Base-by-base conservation (phyloP, 2,888 invertebrate genomes). In the Noctua janthina region DNA sequence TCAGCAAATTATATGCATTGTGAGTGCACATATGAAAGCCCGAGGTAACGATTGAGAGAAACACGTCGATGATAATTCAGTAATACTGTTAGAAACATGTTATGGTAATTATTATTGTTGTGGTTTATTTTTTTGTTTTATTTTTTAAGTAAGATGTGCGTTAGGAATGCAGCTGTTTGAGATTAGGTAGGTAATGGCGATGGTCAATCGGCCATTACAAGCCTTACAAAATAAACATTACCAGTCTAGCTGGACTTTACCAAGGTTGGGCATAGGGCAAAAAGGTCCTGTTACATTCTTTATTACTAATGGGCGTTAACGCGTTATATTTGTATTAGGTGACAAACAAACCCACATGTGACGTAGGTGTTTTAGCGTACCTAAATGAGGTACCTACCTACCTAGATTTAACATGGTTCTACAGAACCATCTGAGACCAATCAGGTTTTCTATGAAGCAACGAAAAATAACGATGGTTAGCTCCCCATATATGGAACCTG, bases 331-430 rank as follows among this genome's bases (percentile, higher is more conserved):
- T 64, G 51, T 8, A 51, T 64, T 4, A 51, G 39, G 39, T 11
- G 2, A 74, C 23, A 56, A 75, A 64, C 20, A 76, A 76, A 76
- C 20, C 15, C 11, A 62, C 49, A 39, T 29, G 15, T n/a, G 15
- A 43, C 29, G 4, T 51, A 15, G 7, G 17, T 46, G 56, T 35
- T 49, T 35, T 17, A 59, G 15, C 35, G 35, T 35, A 59, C 39
- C 39, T 39, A 39, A 39, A 39, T 39, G 15, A 3, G 23, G 43
- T 17, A 51, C 20, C 43, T 2, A 29, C 5, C 39, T 51, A 39
- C 71, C 51, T 54, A 49, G 23, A 51, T 39, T 59, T 51, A 51
- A 74, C 17, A 3, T 11, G 23, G 20, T n/a, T 13, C 43, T 69
- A 8, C 11, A 35, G 20, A 73, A 64, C 15, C 15, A 46, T 8